Evolutionary conservation across 2,888 invertebrate genomes (phyloP).

Genomic region (Rhorus exstirpatorius): DNA sequence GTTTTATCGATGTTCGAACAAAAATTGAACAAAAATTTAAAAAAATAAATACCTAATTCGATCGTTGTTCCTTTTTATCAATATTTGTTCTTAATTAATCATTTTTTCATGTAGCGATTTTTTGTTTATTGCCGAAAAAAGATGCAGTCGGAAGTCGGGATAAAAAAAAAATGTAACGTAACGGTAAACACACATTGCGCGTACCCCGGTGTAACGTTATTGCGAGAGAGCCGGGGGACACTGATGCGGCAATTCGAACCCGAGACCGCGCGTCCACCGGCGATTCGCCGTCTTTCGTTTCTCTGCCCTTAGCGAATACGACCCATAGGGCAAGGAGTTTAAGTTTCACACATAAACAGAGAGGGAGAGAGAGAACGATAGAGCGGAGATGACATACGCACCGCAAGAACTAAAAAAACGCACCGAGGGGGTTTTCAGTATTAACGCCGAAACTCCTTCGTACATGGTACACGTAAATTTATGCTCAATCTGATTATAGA

Average conservation of each 20-base stretch:
- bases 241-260: conserved; percentile 50
- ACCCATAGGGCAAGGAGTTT: conserved; percentile 76
- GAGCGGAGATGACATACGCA: conserved; percentile 40
- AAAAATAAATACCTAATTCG: too few relatives aligned
- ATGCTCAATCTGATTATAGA: conserved; percentile 17
- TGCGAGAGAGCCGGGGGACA: conserved; percentile 35
- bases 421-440: conserved; percentile 17
- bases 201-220: conserved; percentile 17
- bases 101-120: too few relatives aligned
- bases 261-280: conserved; percentile 45
- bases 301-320: conserved; percentile 77
- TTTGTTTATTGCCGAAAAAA: too few relatives aligned
- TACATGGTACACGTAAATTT: conserved; percentile 21
- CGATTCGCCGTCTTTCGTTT: conserved; percentile 77
- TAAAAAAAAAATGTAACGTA: conserved; percentile 64
- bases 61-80: too few relatives aligned
- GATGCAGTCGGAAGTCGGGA: conserved; percentile 3
- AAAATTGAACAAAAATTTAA: too few relatives aligned
- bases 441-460: not conserved
- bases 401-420: not conserved
- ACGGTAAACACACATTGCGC: conserved; percentile 36
- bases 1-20: too few relatives aligned
- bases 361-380: not conserved
- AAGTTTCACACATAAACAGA: conserved; percentile 77
- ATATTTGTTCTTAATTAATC: too few relatives aligned